Base-by-base conservation (phyloP, 2,113 vertebrate species). In the Hemichromis elongatus region DNA sequence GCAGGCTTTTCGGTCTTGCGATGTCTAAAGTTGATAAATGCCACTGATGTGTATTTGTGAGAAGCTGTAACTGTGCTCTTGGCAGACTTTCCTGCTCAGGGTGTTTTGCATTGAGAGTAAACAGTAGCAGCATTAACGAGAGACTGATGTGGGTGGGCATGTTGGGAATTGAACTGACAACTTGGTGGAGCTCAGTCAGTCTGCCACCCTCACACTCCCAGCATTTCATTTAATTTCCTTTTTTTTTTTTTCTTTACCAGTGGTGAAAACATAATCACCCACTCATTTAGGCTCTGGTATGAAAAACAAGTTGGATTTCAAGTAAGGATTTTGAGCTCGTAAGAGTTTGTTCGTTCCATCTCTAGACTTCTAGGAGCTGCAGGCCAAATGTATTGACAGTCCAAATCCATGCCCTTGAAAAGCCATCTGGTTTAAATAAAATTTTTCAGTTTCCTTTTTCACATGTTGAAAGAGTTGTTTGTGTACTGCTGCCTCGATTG, bases 1-100 rank as follows among this genome's bases (percentile, higher is more conserved):
- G 89, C 90, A 87, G 79, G 68, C 78, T 18, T 82, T 75, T 85
- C 30, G n/a, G 57, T 82, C 80, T 79, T 86, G 77, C 88, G 82
- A 77, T 89, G 84, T 84, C 84, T 80, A 42, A 89, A 86, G 89
- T 82, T 89, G 91, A 93, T 91, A 52, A 81, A 93, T 88, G 91
- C 86, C 88, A 82, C 55, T 50, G 68, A 54, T 81, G 59, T 80
- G 85, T 83, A 8, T 86, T 59, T 82, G 79, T 82, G 68, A 6
- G 2, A 53, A n/a, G 78, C 61, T 52, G 57, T 26, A 68, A 80
- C 79, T 19, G 26, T 45, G 88, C 57, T 86, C 66, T 55, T 87
- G 87, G 85, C 85, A 88, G 59, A 78, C 55, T 50, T 10, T 33
- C 82, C 28, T 12, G 57, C 79, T 80, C 79, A 2, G 83, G 42